A percentile compares a stretch with the other conserved stretches of the same genome.
Evolutionary conservation across 2,113 vertebrate species (phyloP).

Genomic region (Apodemus sylvaticus): DNA sequence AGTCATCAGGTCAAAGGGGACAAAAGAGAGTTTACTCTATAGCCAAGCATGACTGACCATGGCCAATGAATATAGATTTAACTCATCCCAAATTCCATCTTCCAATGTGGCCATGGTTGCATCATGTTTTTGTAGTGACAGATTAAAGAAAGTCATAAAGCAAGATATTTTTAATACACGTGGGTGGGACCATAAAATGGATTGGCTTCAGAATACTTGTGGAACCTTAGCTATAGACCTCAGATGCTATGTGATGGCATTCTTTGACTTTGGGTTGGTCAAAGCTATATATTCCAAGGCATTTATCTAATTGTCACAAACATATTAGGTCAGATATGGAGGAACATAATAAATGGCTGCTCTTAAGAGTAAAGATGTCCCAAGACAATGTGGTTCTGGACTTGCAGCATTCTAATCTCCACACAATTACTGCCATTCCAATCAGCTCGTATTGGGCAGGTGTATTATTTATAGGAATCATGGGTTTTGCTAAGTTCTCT

Average conservation of each 20-base stretch:
- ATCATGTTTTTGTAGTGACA: neutral
- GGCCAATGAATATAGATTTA: neutral
- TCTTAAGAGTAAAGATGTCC: neutral
- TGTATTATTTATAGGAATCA: neutral
- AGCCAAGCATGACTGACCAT: neutral
- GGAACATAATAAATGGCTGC: neutral
- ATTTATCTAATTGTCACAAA: neutral
- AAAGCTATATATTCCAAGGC: neutral
- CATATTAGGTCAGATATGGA: neutral
- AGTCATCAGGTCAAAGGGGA: neutral
- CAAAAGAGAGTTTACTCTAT: neutral
- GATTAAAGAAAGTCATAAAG: neutral
- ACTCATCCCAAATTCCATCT: neutral
- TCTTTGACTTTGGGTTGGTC: neutral
- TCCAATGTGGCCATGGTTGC: neutral
- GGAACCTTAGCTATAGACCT: neutral
- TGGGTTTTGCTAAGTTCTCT: neutral
- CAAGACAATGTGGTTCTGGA: neutral
- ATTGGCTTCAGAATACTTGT: neutral
- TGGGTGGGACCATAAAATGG: neutral
- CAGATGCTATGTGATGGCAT: neutral
- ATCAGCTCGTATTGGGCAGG: neutral
- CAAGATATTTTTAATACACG: neutral
- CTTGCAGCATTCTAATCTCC: neutral
- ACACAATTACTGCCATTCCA: neutral